Base-by-base conservation (phyloP, 2,888 invertebrate species). In the Aricia artaxerxes region DNA sequence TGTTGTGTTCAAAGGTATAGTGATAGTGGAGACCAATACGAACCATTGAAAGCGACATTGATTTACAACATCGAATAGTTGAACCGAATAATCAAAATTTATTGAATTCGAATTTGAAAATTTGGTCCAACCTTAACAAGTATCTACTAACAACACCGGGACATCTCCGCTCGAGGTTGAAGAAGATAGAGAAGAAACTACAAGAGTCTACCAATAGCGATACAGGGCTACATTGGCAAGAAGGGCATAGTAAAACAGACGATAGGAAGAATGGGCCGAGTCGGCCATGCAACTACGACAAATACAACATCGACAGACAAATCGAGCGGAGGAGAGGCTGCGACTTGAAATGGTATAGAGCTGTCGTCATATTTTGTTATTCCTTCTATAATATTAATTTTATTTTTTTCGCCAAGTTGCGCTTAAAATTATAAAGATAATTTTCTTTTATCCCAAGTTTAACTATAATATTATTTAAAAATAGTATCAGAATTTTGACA, bases 21-120 rank as follows among this genome's bases (percentile, higher is more conserved):
- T 92, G 90, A 90, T 87, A 85, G 92, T 92, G 90, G 87, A 91
- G 90, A 93, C 92, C 93, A 86, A 90, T 91, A 91, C 90, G 91
- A 92, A 92, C 92, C 92, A 92, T 90, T 90, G 89, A 92, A 94
- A 94, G 94, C 94, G 90, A 94, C 94, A 94, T 91, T 92, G 92
- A 94, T 86, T 86, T 88, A 94, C 94, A 94, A 94, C 94, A 94
- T 92, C 92, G 87, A 94, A 84, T 89, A 92, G 88, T 88, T 84
- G 88, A 91, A 92, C 91, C 90, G 91, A 93, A 78, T 69, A 76
- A 79, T 40, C 78, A 75, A 78, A 80, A 79, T 78, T 60, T 53
- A 79, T 61, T 64, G 53, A 75, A 78, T 31, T 69, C 1, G 4
- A 11, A 31, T 38, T 31, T 60, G 44, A 60, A 6, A 78, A 80